A percentile compares a stretch with the other conserved stretches of the same genome.
These are phyloP conservation scores for Trogon melanurus DNA, from an alignment of 2,113 vertebrate genomes.

Conservation along the genomic window DNA sequence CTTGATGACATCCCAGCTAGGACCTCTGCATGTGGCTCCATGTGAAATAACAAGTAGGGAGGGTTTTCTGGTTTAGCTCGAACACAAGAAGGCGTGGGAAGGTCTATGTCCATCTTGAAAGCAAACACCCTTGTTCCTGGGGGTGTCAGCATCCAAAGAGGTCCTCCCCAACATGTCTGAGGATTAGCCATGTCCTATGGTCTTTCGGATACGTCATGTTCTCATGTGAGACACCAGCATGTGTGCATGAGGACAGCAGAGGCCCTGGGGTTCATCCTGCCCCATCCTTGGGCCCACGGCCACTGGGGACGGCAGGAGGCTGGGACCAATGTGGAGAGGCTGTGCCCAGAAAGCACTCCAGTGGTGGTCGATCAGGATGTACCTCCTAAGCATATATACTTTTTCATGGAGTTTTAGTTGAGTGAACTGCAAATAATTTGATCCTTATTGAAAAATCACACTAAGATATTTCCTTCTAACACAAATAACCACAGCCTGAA, in stretches of 20 bases:
- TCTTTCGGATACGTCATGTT: neutral
- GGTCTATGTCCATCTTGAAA: neutral
- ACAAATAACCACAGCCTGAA: neutral
- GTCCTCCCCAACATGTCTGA: neutral
- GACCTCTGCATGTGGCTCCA: neutral
- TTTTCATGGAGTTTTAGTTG: neutral
- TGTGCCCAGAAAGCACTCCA: accelerated
- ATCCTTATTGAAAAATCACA: neutral
- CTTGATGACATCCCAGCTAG: neutral
- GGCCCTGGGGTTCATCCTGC: neutral
- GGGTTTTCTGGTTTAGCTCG: neutral
- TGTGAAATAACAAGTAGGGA: neutral
- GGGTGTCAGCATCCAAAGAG: neutral
- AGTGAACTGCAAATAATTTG: neutral
- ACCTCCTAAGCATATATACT: no score
- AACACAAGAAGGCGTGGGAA: neutral
- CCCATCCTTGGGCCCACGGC: neutral
- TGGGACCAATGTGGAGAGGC: neutral
- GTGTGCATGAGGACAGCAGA: neutral
- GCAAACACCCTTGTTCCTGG: neutral
- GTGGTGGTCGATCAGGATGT: neutral
- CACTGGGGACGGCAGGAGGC: neutral
- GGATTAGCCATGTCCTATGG: neutral
- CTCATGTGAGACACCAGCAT: neutral
- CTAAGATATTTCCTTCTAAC: neutral